A percentile compares a stretch with the other conserved stretches of the same genome.
These are phyloP conservation scores for Hydractinia symbiolongicarpus DNA, from an alignment of 30 jellyfish, hydroid and myxozoan species.

Conservation along the genomic window DNA sequence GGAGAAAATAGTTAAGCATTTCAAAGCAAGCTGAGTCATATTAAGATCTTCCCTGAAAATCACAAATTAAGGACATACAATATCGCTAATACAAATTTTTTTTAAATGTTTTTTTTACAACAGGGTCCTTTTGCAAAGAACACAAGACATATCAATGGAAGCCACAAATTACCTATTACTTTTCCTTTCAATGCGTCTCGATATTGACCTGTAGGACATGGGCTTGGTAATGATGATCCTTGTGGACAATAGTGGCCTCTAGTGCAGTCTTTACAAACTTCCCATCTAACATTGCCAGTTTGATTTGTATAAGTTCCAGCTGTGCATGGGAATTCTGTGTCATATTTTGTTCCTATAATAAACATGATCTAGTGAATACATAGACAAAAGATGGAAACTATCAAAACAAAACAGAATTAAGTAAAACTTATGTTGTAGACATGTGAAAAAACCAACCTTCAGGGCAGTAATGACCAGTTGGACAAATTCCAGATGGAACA, in stretches of 20 bases:
- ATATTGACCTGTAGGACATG: slow-evolving; percentile 86
- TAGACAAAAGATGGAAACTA: not conserved
- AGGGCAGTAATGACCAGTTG: slow-evolving; percentile 99
- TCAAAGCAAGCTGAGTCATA: too few relatives aligned
- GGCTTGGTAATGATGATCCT: slow-evolving; percentile 87
- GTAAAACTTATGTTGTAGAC: too few relatives aligned
- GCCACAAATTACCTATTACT: slow-evolving; percentile 32
- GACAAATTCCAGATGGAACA: slow-evolving; percentile 86
- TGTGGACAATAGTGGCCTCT: slow-evolving; percentile 93
- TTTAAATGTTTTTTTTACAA: not conserved
- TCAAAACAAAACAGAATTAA: not conserved
- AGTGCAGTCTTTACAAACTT: slow-evolving; percentile 68
- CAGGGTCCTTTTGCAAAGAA: not conserved
- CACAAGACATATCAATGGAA: not conserved
- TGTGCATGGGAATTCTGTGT: slow-evolving; percentile 85
- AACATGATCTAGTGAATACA: not conserved
- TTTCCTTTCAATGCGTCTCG: slow-evolving; percentile 58
- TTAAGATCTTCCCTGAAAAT: too few relatives aligned
- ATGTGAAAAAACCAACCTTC: slow-evolving; percentile 41
- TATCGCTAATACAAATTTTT: not conserved
- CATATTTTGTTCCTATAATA: slow-evolving; percentile 71
- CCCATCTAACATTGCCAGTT: slow-evolving; percentile 84
- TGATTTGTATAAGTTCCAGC: slow-evolving; percentile 90
- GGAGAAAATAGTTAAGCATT: too few relatives aligned
- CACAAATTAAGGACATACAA: not conserved